A percentile compares a stretch with the other conserved stretches of the same genome.
These are phyloP conservation scores for Ceratosolen solmsi DNA, from an alignment of 1,140 invertebrate species.

Conservation along the genomic window DNA sequence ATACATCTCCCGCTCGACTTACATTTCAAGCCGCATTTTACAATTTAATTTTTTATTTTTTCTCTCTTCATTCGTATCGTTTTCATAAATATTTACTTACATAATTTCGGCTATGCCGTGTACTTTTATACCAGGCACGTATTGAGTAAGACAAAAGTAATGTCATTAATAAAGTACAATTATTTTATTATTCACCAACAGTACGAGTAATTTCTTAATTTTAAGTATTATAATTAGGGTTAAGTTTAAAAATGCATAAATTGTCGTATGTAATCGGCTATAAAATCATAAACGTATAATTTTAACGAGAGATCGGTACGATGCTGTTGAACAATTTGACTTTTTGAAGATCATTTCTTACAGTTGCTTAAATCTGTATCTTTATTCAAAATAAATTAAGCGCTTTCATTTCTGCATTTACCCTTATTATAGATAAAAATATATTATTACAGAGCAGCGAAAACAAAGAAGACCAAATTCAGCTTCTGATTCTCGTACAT, in stretches of 20 bases:
- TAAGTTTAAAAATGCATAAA: not conserved
- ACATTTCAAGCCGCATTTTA: too few relatives aligned
- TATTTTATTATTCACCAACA: too few relatives aligned
- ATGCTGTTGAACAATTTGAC: not conserved
- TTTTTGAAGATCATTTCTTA: not conserved
- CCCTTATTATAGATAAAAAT: not conserved
- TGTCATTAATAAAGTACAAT: too few relatives aligned
- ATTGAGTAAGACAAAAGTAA: too few relatives aligned
- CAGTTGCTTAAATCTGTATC: not conserved
- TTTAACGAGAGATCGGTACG: too few relatives aligned
- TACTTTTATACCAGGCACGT: not conserved
- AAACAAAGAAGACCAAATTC: not conserved
- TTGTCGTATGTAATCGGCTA: too few relatives aligned
- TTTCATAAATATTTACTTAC: too few relatives aligned
- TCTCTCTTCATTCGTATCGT: too few relatives aligned
- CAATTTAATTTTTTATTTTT: too few relatives aligned
- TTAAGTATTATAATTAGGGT: not conserved
- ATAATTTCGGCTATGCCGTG: not conserved
- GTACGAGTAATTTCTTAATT: conserved; percentile 6
- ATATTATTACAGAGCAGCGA: not conserved
- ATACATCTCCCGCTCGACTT: too few relatives aligned
- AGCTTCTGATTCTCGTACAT: not conserved
- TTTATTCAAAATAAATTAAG: not conserved
- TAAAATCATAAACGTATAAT: too few relatives aligned
- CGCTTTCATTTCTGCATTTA: not conserved